Percentiles rank a stretch among this genome's conserved stretches.
These are phyloP conservation scores for Aphaenogaster rudis DNA, from an alignment of 1,140 invertebrate species.

Conservation along the genomic window DNA sequence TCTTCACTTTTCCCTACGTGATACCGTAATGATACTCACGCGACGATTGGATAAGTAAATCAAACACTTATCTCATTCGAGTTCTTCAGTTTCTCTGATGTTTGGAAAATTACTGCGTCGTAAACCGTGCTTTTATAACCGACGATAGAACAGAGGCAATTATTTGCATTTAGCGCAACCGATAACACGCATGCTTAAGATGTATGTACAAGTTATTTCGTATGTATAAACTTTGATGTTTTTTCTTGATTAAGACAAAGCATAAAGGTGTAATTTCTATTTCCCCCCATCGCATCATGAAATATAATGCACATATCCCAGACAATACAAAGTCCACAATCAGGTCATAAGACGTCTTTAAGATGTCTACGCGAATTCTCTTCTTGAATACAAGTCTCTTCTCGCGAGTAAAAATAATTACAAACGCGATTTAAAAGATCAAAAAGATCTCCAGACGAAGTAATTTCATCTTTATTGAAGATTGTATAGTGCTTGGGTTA, in stretches of 20 bases:
- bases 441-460: not conserved
- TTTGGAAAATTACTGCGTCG: not conserved
- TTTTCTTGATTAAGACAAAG: too few relatives aligned
- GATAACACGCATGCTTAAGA: not conserved
- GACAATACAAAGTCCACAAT: too few relatives aligned
- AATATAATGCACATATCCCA: too few relatives aligned
- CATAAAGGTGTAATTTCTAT: too few relatives aligned
- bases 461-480: not conserved
- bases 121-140: not conserved
- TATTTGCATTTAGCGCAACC: not conserved
- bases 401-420: not conserved
- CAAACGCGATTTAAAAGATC: not conserved
- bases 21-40: not conserved
- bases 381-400: not conserved
- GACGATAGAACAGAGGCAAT: not conserved
- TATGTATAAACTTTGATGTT: too few relatives aligned
- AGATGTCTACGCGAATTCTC: too few relatives aligned
- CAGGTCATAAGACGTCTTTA: too few relatives aligned
- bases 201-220: too few relatives aligned
- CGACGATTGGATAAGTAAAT: not conserved
- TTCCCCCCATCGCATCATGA: too few relatives aligned
- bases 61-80: not conserved
- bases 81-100: not conserved
- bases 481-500: not conserved
- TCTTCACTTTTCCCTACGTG: not conserved